Conservation (phyloP, 2,797 vertebrate species). For the Pangasius djambal region DNA sequence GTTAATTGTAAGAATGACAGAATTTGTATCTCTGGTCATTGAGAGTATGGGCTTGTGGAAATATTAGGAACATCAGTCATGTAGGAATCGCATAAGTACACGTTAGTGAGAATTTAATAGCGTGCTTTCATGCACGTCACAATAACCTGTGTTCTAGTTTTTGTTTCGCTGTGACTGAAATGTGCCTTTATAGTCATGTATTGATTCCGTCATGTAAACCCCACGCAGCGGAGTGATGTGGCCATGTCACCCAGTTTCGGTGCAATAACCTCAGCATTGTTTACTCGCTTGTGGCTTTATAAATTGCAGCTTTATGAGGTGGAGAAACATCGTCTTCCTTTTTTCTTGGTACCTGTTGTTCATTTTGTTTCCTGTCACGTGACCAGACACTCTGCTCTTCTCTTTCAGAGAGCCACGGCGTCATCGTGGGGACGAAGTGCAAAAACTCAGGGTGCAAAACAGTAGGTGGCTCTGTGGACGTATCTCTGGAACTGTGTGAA, state of each 20-base stretch:
- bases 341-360: constrained; percentile 17
- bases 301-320: not conserved
- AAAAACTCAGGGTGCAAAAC: constrained; percentile 89
- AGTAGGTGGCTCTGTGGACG: constrained; percentile 72
- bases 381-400: constrained; percentile 30
- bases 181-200: not conserved
- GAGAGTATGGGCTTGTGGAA: not conserved
- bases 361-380: constrained; percentile 16
- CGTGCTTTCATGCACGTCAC: not conserved
- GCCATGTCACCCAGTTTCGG: not conserved
- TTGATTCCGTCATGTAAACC: not conserved
- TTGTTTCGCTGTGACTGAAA: not conserved
- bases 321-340: not conserved
- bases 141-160: not conserved
- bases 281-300: not conserved
- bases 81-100: not conserved
- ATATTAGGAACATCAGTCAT: not conserved
- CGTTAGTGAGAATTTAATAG: not conserved
- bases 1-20: not conserved
- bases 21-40: not conserved
- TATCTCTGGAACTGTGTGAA: not conserved
- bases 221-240: not conserved
- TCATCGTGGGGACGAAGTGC: constrained; percentile 79
- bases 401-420: constrained; percentile 65
- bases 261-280: not conserved